Evolutionary conservation across 2,888 invertebrate genomes (phyloP).

Genomic region (Anodontia alba): DNA sequence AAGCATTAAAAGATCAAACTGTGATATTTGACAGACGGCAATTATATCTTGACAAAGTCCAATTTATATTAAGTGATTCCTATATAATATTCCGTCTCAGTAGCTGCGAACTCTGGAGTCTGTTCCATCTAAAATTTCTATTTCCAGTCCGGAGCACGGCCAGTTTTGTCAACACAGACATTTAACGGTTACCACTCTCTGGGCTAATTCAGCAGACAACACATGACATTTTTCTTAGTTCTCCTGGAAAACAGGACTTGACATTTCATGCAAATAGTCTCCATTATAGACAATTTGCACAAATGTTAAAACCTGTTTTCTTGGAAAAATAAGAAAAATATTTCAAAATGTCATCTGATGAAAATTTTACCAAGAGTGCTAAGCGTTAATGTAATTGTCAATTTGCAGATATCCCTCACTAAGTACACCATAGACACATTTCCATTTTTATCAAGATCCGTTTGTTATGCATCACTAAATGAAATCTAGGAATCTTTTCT

Average conservation of each 20-base stretch:
- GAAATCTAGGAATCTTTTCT: no score
- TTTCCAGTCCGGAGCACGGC: neutral
- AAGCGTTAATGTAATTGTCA: constrained; percentile 15
- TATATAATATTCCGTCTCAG: neutral
- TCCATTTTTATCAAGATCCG: neutral
- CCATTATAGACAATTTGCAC: no score
- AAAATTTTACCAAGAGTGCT: no score
- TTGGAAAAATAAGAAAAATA: no score
- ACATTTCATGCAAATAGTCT: no score
- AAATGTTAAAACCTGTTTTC: no score
- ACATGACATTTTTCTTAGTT: no score
- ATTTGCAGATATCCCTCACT: neutral
- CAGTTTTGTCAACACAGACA: neutral
- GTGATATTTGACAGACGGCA: neutral
- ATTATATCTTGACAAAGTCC: neutral
- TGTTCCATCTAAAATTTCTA: neutral
- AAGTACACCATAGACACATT: neutral
- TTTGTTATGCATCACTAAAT: no score
- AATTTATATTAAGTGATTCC: constrained; percentile 7
- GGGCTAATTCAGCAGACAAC: no score
- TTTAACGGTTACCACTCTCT: no score
- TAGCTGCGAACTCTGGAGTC: neutral
- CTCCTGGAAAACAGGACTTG: no score
- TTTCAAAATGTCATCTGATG: no score
- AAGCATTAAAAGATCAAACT: neutral